phyloP scores from a whole-genome alignment of 2,797 vertebrate genomes.

The Anguilla pacifica region DNA sequence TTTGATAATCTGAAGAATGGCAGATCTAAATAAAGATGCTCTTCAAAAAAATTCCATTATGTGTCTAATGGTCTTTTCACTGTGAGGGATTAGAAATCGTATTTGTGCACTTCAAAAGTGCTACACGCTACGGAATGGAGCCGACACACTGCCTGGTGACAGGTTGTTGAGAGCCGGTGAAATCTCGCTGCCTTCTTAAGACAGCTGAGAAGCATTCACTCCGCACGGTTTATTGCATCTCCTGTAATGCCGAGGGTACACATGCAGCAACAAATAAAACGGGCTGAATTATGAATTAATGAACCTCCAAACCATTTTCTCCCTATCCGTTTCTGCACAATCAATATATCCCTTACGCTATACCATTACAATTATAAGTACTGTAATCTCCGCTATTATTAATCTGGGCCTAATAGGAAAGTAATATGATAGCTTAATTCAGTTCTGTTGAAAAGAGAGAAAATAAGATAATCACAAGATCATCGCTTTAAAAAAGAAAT shows the following conservation, averaged over 20 bases:
- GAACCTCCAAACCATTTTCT: conserved; percentile 57
- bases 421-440: conserved; percentile 73
- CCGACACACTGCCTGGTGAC: conserved; percentile 45
- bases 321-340: conserved; percentile 61
- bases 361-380: conserved; percentile 72
- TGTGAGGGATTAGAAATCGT: conserved; percentile 54
- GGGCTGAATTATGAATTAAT: conserved; percentile 61
- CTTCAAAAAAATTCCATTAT: conserved; percentile 58
- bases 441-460: conserved; percentile 67
- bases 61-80: conserved; percentile 58
- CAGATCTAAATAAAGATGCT: conserved; percentile 64
- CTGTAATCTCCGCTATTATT: conserved; percentile 79
- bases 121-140: conserved; percentile 45
- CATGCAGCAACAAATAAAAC: conserved; percentile 45
- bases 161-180: conserved; percentile 36
- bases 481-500: conserved; percentile 74
- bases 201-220: conserved; percentile 10
- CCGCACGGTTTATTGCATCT: conserved; percentile 31
- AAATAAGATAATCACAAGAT: conserved; percentile 78
- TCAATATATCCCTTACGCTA: conserved; percentile 68
- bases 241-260: conserved; percentile 34
- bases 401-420: conserved; percentile 74
- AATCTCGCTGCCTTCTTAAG: conserved; percentile 37
- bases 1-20: conserved; percentile 56
- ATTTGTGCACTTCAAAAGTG: conserved; percentile 44